Evolutionary conservation across 2,797 vertebrate species (phyloP).

Genomic region (Morelia viridis): DNA sequence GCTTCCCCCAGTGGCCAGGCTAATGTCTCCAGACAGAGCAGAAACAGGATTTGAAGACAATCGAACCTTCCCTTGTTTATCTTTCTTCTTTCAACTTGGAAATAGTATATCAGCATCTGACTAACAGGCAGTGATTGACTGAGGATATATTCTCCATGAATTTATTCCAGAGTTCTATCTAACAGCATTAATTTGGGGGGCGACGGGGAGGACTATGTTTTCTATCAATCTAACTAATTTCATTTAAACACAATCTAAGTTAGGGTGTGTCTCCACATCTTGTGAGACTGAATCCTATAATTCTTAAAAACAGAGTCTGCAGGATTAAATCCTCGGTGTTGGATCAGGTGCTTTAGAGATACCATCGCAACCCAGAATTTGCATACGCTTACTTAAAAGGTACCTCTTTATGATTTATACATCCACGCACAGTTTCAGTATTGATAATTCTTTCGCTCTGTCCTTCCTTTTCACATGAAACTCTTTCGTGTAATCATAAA

Average conservation of each 20-base stretch:
- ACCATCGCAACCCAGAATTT: not conserved
- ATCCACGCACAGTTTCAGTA: conserved; percentile 43
- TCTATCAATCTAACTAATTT: not conserved
- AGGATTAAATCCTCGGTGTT: not conserved
- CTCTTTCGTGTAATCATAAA: conserved; percentile 69
- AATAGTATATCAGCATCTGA: not conserved
- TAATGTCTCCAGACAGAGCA: not conserved
- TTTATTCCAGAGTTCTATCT: not conserved
- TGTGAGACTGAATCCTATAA: not conserved
- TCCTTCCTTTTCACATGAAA: conserved; percentile 62
- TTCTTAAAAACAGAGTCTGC: not conserved
- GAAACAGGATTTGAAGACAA: no score
- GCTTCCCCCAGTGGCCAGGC: not conserved
- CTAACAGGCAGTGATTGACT: not conserved
- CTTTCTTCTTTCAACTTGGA: not conserved
- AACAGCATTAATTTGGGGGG: not conserved
- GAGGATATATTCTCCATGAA: not conserved
- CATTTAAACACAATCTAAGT: not conserved
- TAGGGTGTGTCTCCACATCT: not conserved
- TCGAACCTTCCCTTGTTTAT: not conserved
- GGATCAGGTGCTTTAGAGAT: not conserved
- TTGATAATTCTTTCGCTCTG: conserved; percentile 58
- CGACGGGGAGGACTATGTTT: not conserved
- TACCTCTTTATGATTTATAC: conserved; percentile 38
- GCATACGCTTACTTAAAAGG: not conserved